Conservation (phyloP, 2,797 vertebrate species). For the Chelidonichthys spinosus region DNA sequence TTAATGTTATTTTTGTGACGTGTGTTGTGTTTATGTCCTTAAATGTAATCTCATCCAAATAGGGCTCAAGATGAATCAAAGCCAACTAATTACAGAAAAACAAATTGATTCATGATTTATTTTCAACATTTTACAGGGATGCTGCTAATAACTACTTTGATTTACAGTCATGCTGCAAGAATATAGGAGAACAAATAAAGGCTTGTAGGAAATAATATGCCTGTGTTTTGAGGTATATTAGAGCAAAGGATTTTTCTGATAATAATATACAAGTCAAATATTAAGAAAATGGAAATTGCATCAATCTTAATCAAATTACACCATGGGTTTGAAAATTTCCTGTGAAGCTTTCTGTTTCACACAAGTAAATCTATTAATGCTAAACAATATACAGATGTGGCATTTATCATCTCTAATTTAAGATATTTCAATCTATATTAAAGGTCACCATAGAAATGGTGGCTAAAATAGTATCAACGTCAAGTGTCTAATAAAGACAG, state of each 20-base stretch:
- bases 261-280: not conserved
- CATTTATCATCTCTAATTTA: too few relatives aligned
- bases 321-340: not conserved
- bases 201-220: not conserved
- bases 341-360: not conserved
- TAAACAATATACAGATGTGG: not conserved
- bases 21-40: not conserved
- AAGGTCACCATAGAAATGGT: too few relatives aligned
- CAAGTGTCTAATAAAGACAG: too few relatives aligned
- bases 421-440: too few relatives aligned
- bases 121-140: not conserved
- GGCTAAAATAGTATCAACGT: too few relatives aligned
- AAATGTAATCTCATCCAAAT: slow-evolving; percentile 4
- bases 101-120: not conserved
- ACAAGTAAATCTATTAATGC: not conserved
- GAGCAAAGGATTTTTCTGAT: not conserved
- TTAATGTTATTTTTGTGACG: not conserved
- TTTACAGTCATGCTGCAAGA: not conserved
- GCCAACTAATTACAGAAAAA: not conserved
- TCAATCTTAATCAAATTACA: not conserved
- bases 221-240: not conserved
- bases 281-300: not conserved
- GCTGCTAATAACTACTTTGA: not conserved
- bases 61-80: not conserved
- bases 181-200: too few relatives aligned